These are phyloP conservation scores for Menidia menidia DNA, from an alignment of 2,797 vertebrate genomes.

Conservation along the genomic window DNA sequence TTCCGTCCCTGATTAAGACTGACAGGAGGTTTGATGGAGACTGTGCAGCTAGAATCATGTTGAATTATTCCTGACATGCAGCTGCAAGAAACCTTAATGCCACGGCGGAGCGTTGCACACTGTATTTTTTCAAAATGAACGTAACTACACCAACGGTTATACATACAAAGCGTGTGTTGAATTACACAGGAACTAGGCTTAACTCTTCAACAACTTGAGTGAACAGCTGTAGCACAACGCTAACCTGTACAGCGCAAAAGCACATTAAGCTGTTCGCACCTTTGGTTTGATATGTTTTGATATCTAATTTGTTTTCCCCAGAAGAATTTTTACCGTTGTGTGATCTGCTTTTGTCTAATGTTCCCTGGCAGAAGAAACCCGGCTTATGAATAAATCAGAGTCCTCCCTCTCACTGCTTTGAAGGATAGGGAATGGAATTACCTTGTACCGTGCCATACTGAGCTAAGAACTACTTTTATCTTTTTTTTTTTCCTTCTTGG, in stretches of 20 bases:
- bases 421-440: slow-evolving; percentile 75
- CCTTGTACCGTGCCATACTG: slow-evolving; percentile 65
- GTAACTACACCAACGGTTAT: slow-evolving; percentile 30
- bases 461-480: slow-evolving; percentile 62
- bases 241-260: slow-evolving; percentile 25
- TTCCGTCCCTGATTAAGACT: slow-evolving; percentile 65
- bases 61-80: slow-evolving; percentile 54
- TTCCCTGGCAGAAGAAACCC: slow-evolving; percentile 66
- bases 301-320: slow-evolving; percentile 74
- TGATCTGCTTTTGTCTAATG: slow-evolving; percentile 74
- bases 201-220: slow-evolving; percentile 10
- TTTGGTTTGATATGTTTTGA: slow-evolving; percentile 70
- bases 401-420: slow-evolving; percentile 71
- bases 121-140: slow-evolving; percentile 48
- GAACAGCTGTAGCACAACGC: slow-evolving; percentile 14
- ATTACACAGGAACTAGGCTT: background rate
- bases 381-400: slow-evolving; percentile 83
- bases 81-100: slow-evolving; percentile 33
- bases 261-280: slow-evolving; percentile 23
- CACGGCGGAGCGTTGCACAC: slow-evolving; percentile 24
- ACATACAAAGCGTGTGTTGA: slow-evolving; percentile 4
- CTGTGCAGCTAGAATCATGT: slow-evolving; percentile 37
- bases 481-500: slow-evolving; percentile 29
- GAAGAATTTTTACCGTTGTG: slow-evolving; percentile 67
- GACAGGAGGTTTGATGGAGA: slow-evolving; percentile 53